Conservation (phyloP, 2,113 vertebrate species). For the Dicerorhinus sumatrensis region DNA sequence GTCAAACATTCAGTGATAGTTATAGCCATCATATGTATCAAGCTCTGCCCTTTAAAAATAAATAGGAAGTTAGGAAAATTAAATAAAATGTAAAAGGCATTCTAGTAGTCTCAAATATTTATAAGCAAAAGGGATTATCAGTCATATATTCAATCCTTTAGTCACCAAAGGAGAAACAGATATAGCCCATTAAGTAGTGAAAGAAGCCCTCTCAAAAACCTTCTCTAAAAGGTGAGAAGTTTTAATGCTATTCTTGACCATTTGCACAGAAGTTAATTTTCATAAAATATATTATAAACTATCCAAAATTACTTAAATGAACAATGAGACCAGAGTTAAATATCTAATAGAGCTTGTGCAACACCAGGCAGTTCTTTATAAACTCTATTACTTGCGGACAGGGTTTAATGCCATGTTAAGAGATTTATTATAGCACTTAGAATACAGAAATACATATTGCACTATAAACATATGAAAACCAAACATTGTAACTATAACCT, state of each 20-base stretch:
- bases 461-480: slow-evolving; percentile 4
- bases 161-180: slow-evolving; percentile 52
- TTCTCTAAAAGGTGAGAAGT: slow-evolving; percentile 55
- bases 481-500: slow-evolving; percentile 58
- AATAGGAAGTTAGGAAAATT: slow-evolving; percentile 48
- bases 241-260: slow-evolving; percentile 48
- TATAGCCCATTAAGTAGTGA: slow-evolving; percentile 11
- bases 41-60: slow-evolving; percentile 52
- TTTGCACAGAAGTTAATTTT: slow-evolving; percentile 42
- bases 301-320: slow-evolving; percentile 56
- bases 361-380: slow-evolving; percentile 48
- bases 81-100: slow-evolving; percentile 33
- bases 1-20: slow-evolving; percentile 49
- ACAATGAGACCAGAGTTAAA: slow-evolving; percentile 20
- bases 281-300: slow-evolving; percentile 57
- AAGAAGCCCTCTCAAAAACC: background rate
- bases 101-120: background rate
- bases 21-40: slow-evolving; percentile 23
- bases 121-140: slow-evolving; percentile 45
- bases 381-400: background rate
- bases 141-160: slow-evolving; percentile 45
- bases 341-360: slow-evolving; percentile 22
- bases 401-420: background rate
- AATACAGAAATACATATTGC: slow-evolving; percentile 22
- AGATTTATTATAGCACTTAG: slow-evolving; percentile 10